These are phyloP conservation scores for Austrofundulus limnaeus DNA, from an alignment of 2,113 vertebrate genomes.

Conservation along the genomic window DNA sequence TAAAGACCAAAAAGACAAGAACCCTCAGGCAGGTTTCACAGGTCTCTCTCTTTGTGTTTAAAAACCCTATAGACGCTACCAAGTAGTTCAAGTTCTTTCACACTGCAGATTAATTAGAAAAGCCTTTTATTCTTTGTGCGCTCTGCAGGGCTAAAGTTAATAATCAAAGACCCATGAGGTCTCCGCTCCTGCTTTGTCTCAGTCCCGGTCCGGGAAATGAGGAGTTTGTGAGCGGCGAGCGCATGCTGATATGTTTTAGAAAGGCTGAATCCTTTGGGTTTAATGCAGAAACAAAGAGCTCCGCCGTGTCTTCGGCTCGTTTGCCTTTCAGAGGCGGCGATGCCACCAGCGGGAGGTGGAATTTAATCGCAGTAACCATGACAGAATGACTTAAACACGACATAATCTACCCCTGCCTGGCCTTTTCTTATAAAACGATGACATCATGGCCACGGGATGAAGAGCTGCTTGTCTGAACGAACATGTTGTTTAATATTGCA, in stretches of 20 bases:
- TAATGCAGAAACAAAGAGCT: slow-evolving; percentile 74
- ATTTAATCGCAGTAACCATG: slow-evolving; percentile 69
- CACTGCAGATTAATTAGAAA: slow-evolving; percentile 16
- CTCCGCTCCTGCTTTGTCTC: slow-evolving; percentile 51
- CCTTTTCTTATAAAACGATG: slow-evolving; percentile 35
- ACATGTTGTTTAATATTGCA: not conserved
- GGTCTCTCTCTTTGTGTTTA: not conserved
- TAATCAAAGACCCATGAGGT: slow-evolving; percentile 39
- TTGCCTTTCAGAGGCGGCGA: slow-evolving; percentile 59
- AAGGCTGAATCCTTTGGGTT: slow-evolving; percentile 50
- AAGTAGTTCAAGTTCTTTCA: not conserved
- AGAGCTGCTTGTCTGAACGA: slow-evolving; percentile 18
- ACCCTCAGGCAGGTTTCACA: slow-evolving; percentile 36
- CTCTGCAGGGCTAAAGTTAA: slow-evolving; percentile 15
- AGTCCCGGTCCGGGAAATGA: slow-evolving; percentile 55
- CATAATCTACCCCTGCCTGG: slow-evolving; percentile 39
- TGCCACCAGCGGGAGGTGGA: slow-evolving; percentile 60
- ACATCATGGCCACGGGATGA: slow-evolving; percentile 27
- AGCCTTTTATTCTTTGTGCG: slow-evolving; percentile 41
- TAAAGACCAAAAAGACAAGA: slow-evolving; percentile 41
- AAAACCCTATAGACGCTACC: slow-evolving; percentile 15
- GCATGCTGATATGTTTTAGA: slow-evolving; percentile 65
- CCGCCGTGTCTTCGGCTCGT: slow-evolving; percentile 63
- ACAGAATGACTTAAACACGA: slow-evolving; percentile 52
- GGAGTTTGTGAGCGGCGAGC: slow-evolving; percentile 53